These are phyloP conservation scores for Drosophila nigromelanica DNA, from an alignment of 1,140 invertebrate genomes.

Conservation along the genomic window DNA sequence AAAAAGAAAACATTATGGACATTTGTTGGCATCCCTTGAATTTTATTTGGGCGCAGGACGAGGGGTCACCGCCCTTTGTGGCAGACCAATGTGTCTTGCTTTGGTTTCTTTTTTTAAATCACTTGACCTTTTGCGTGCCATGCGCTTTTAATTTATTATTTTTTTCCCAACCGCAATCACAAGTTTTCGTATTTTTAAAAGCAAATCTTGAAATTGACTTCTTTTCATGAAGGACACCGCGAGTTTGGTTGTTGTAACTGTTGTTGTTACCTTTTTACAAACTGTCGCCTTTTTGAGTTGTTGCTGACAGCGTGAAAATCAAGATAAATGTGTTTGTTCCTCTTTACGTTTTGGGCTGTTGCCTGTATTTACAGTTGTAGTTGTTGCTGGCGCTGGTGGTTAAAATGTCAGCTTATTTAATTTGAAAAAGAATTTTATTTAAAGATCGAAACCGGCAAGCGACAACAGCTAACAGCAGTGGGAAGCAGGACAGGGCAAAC, in stretches of 20 bases:
- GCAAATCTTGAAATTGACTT: constrained; percentile 79
- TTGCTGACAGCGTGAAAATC: constrained; percentile 79
- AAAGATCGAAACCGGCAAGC: constrained; percentile 45
- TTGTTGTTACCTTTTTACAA: constrained; percentile 63
- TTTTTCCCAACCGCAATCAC: constrained; percentile 35
- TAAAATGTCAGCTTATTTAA: constrained; percentile 70
- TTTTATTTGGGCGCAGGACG: constrained; percentile 7
- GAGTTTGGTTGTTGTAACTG: constrained; percentile 37
- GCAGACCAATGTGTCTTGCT: constrained; percentile 3
- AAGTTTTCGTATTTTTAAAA: constrained; percentile 23
- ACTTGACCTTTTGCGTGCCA: constrained; percentile 45
- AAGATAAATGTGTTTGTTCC: constrained; percentile 74
- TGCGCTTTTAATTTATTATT: constrained; percentile 52
- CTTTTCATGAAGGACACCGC: constrained; percentile 47
- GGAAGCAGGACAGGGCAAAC: background rate
- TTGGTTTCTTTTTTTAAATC: constrained; percentile 31
- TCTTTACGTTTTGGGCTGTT: constrained; percentile 32
- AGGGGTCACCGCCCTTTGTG: background rate
- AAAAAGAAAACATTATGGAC: constrained; percentile 24
- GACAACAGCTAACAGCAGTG: background rate
- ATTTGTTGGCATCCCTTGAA: constrained; percentile 30
- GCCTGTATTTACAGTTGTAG: background rate
- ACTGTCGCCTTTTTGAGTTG: constrained; percentile 81
- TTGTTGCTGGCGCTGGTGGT: constrained; percentile 15
- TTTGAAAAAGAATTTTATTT: constrained; percentile 59